Base-by-base conservation (phyloP, 1,140 invertebrate species). In the Heliconius melpomene region DNA sequence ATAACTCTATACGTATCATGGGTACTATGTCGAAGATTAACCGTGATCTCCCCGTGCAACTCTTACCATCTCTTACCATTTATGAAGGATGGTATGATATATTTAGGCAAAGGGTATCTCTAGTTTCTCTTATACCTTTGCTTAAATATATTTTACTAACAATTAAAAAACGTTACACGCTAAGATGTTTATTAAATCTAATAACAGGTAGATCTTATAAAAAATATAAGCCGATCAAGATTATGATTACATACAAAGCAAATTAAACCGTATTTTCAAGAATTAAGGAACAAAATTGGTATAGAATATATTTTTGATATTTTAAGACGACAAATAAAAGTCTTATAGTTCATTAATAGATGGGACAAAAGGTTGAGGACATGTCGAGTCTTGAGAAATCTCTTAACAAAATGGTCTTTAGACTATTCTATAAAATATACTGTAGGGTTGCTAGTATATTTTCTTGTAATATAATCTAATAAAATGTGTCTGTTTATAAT, bases 321-420 rank as follows among this genome's bases (percentile, higher is more conserved):
- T 75, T 77, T 83, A 79, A 80, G 81, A 80, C 79, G 80, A 84
- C 75, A 80, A 85, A 82, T 82, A 84, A 80, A 77, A 75, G 76
- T 83, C 79, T 82, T 80, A 85, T 79, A 83, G 80, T 83, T 84
- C 82, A 83, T 84, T 86, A 86, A 84, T 84, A 83, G 81, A 79
- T 57, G 77, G 81, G 75, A 86, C 79, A 83, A 84, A 80, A 72
- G 77, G 71, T 79, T 66, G 77, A 79, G 54, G 77, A 79, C 77
- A 79, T 79, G 71, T 79, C 46, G 71, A 80, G 75, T 75, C 71
- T 74, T 76, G 74, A 80, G 70, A 80, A 77, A 77, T 80, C 75
- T 77, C 71, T 74, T 26, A 66, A 76, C 79, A 80, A 77, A 80
- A 70, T 72, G 79, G 29, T 80, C 73, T 79, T 70, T 72, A 18